These are phyloP conservation scores for Drosophila eugracilis DNA, from an alignment of 1,140 invertebrate species.

Conservation along the genomic window DNA sequence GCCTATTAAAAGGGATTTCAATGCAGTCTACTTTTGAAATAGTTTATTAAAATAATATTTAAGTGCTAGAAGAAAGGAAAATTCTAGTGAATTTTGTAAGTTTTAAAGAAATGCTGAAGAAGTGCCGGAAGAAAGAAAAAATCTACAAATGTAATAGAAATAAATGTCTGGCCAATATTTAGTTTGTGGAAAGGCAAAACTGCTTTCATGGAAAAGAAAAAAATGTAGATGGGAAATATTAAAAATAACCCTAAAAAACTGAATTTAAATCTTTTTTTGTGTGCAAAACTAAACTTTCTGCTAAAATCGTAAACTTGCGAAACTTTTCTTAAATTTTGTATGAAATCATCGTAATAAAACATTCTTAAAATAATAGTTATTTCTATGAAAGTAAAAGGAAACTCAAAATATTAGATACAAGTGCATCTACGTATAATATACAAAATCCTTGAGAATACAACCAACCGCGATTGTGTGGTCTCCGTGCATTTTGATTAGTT, in stretches of 20 bases:
- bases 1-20: conserved; percentile 87
- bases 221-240: too few relatives aligned
- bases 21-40: background rate
- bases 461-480: conserved; percentile 84
- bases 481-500: conserved; percentile 84
- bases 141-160: background rate
- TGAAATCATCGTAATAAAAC: background rate
- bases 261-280: too few relatives aligned
- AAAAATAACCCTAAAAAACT: too few relatives aligned
- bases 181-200: background rate
- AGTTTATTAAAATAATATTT: conserved; percentile 12
- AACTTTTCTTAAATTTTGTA: too few relatives aligned
- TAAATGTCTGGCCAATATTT: background rate
- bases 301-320: too few relatives aligned
- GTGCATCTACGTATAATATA: conserved; percentile 8
- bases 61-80: conserved; percentile 5
- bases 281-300: too few relatives aligned
- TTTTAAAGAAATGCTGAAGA: too few relatives aligned
- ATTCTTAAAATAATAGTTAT: background rate
- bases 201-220: too few relatives aligned
- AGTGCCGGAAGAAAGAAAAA: background rate
- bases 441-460: conserved; percentile 47
- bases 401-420: background rate
- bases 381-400: background rate
- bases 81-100: too few relatives aligned